Evolutionary conservation across 37 sponge, comb jelly and placozoan species (phyloP).

Genomic region (Ianthella basta): DNA sequence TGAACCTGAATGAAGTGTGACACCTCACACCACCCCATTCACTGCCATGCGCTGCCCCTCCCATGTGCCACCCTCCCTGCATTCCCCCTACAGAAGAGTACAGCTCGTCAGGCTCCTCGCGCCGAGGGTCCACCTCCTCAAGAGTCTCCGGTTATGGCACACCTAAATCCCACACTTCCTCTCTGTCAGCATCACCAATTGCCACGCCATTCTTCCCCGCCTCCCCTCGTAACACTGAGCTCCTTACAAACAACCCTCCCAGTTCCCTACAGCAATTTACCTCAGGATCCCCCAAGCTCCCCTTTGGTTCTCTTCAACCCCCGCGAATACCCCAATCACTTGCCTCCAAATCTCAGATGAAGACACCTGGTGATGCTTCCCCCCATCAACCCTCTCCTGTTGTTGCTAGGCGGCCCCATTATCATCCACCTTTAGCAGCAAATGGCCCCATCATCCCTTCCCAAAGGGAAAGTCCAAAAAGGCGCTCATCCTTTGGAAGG

Average conservation of each 20-base stretch:
- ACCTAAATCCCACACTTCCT: slow-evolving; percentile 20
- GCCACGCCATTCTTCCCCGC: slow-evolving; percentile 24
- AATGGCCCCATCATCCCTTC: too few species aligned
- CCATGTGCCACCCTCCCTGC: background rate
- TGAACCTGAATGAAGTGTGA: background rate
- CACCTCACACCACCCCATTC: too few species aligned
- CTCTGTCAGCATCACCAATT: slow-evolving; percentile 8
- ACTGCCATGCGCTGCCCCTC: background rate
- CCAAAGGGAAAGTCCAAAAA: too few species aligned
- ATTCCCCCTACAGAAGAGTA: background rate
- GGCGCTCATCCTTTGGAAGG: too few species aligned
- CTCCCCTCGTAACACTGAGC: slow-evolving; percentile 12
- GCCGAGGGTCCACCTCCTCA: slow-evolving; percentile 12
- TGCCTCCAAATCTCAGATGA: too few species aligned
- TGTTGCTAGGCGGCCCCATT: too few species aligned
- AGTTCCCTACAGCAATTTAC: background rate
- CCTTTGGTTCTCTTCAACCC: background rate
- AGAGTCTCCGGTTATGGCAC: slow-evolving; percentile 4
- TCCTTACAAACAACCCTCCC: background rate
- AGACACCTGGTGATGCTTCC: too few species aligned
- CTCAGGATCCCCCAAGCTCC: background rate
- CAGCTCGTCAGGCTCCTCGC: background rate
- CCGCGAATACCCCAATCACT: too few species aligned
- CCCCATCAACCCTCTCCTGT: too few species aligned
- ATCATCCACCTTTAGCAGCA: too few species aligned